A percentile compares a stretch with the other conserved stretches of the same genome.
Evolutionary conservation across 2,888 invertebrate species (phyloP).

Genomic region (Metellina segmentata): DNA sequence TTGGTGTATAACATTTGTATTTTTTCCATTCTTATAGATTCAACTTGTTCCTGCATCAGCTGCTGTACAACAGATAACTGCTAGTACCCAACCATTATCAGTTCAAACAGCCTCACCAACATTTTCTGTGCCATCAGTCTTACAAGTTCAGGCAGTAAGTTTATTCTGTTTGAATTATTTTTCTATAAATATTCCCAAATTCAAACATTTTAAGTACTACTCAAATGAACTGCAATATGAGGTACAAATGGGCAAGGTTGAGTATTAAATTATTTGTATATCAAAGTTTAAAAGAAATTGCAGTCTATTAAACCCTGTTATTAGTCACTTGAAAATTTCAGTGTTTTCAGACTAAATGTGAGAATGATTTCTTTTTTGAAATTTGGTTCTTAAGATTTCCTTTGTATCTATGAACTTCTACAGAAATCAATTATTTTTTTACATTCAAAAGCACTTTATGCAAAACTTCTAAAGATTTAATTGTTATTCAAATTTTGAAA

Average conservation of each 20-base stretch:
- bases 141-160: conserved; percentile 76
- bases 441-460: no score
- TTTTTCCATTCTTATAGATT: conserved; percentile 79
- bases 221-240: background rate
- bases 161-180: background rate
- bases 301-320: no score
- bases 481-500: no score
- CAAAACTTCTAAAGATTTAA: no score
- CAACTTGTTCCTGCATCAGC: conserved; percentile 84
- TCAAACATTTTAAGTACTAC: background rate
- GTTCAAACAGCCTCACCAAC: conserved; percentile 74
- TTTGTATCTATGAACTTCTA: no score
- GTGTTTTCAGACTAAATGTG: no score
- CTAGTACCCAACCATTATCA: conserved; percentile 67
- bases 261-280: no score
- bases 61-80: conserved; percentile 69
- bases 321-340: no score
- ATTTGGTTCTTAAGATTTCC: no score
- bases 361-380: no score
- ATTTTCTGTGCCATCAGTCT: conserved; percentile 74
- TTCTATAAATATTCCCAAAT: background rate
- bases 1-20: background rate
- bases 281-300: no score
- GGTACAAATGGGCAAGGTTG: background rate
- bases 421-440: no score